Evolutionary conservation across 2,113 vertebrate species (phyloP), one percentile per base, ranked within the genome.

Genomic region (Symphodus melops): DNA sequence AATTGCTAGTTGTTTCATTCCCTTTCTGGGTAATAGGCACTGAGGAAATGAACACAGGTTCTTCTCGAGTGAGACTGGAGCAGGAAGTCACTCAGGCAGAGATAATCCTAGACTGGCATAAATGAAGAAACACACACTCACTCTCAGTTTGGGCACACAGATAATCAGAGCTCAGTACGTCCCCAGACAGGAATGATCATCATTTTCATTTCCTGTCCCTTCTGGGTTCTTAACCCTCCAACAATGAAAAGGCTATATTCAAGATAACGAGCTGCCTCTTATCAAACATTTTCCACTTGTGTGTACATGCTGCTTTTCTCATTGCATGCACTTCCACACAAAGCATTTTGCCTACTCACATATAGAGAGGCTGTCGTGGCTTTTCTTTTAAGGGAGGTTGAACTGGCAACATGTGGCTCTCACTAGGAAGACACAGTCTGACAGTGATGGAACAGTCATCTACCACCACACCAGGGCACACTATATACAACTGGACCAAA

Each of bases 41-140:
- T 64, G 72, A 68, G 67, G 80, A 85, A 86, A 89, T 88, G 55
- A 84, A 84, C 76, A 68, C 57, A 68, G 63, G 70, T 84, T 59
- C 42, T 66, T 75, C 44, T 77, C 71, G 55, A 62, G 54, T 68
- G 66, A 79, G 63, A 65, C 42, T 41, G 57, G 36, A 77, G 74
- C 60, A 76, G 28, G 46, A 79, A 89, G 79, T 75, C 83, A 81
- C 17, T 79, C 71, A 87, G 39, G 55, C 74, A 74, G 59, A 76
- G 52, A 83, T 85, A 88, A 88, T 86, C 66, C 77, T 37, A 42
- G 56, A 55, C 25, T 44, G 16, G 53, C 9, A 21, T 72, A 60
- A 70, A 81, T 72, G 46, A 74, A 71, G 28, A 75, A 70, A 80
- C 16, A 67, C 23, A 72, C 65, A 56, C 61, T 48, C 9, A 16